Base-by-base conservation (phyloP, 2,113 vertebrate species). In the Heteronetta atricapilla region DNA sequence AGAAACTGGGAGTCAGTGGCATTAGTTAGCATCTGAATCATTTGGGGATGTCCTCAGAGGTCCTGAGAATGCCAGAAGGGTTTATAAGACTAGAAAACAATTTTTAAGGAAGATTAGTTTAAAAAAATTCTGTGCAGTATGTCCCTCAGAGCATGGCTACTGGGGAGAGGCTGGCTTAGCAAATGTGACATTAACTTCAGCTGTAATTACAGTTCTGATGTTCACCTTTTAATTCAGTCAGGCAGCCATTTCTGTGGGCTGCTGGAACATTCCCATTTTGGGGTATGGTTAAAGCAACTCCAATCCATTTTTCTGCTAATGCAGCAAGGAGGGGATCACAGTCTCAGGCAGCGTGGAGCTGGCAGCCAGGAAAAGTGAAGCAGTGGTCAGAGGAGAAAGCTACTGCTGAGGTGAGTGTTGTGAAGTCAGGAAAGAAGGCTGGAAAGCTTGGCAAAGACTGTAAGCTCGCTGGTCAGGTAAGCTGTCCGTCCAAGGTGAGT, bases 291-390 rank as follows among this genome's bases (percentile, higher is more conserved):
- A 88, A 84, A 95, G 76, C 69, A 69, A 60, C 88, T 50, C 86
- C 13, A 42, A 88, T 94, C 85, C 80, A 28, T 88, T 91, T 95
- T 96, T 74, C 60, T 93, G 93, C 88, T 93, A 83, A 82, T 33
- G 73, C 81, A 86, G 93, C 90, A 72, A 78, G 82, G 76, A 83
- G 52, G 38, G 2, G 59, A 68, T 79, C 67, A 53, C 64, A 48
- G 33, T 55, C 69, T 95, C 62, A 28, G 77, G n/a, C 82, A 50
- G 62, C 17, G 66, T 1, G 1, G 60, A 88, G 85, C 80, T 93
- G 92, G 69, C 69, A 66, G 58, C 10, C 60, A 88, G 69, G 86
- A 94, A 82, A 93, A 88, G 90, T 94, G 90, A 89, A 90, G 72
- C 53, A 75, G 38, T 7, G 21, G 76, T 88, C 90, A 92, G 52